Percentiles rank a stretch among this genome's conserved stretches.
phyloP scores from a whole-genome alignment of 2,888 invertebrate species.

The Falcaria lacertinaria region DNA sequence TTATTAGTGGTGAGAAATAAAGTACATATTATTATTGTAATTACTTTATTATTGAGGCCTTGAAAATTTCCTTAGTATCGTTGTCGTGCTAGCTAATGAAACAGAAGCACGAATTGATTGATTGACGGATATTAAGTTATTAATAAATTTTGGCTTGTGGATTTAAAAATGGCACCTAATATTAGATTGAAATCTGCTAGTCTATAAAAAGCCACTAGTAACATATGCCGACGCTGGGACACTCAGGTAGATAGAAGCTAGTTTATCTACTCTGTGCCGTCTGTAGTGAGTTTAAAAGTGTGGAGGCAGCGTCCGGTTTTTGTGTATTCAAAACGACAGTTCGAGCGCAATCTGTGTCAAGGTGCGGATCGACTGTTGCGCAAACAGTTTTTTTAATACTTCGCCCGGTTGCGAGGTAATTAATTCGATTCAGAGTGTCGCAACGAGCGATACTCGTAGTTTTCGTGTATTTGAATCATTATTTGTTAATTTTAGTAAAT shows the following conservation, averaged over 20 bases:
- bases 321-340: conserved; percentile 79
- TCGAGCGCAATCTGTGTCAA: conserved; percentile 74
- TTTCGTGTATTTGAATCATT: conserved; percentile 49
- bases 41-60: too few species aligned
- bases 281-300: conserved; percentile 42
- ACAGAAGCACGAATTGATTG: too few species aligned
- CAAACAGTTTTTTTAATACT: conserved; percentile 74
- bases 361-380: conserved; percentile 77
- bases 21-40: too few species aligned
- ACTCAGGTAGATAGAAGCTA: background rate
- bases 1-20: too few species aligned
- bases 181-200: too few species aligned
- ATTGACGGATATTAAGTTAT: too few species aligned
- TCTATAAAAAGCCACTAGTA: too few species aligned
- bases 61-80: too few species aligned
- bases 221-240: background rate
- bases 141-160: too few species aligned
- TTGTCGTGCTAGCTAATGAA: too few species aligned
- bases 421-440: conserved; percentile 77
- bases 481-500: conserved; percentile 26
- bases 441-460: conserved; percentile 66
- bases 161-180: too few species aligned
- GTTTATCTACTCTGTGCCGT: background rate
- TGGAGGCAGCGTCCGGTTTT: conserved; percentile 75
- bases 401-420: conserved; percentile 76